Percentiles rank a stretch among this genome's conserved stretches.
Evolutionary conservation across 2,888 invertebrate species (phyloP).

Genomic region (Ectobius pallidus): DNA sequence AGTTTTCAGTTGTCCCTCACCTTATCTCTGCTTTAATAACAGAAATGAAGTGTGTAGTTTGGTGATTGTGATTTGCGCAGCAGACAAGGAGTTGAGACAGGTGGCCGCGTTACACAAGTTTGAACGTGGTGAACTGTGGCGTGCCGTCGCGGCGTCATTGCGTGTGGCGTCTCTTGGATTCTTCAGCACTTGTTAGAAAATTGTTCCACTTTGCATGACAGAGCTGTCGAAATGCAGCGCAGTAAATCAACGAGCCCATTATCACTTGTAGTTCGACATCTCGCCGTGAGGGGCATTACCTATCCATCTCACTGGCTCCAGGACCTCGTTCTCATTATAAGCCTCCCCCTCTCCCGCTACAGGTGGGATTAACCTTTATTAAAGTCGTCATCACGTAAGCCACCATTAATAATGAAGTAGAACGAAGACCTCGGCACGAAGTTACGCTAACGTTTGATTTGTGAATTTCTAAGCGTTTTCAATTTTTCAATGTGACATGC

Average conservation of each 20-base stretch:
- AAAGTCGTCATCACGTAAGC: neutral
- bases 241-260: neutral
- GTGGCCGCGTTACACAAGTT: neutral
- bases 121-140: neutral
- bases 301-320: no score
- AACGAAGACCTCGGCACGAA: no score
- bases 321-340: no score
- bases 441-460: no score
- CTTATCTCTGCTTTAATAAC: neutral
- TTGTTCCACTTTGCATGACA: constrained; percentile 36
- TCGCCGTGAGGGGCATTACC: no score
- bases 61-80: neutral
- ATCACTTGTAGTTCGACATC: no score
- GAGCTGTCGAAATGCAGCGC: constrained; percentile 25
- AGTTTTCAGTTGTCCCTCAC: neutral
- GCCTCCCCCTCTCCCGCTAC: no score
- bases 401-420: neutral
- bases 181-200: constrained; percentile 27
- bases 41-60: neutral
- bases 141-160: constrained; percentile 19
- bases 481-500: no score
- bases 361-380: neutral
- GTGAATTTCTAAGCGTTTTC: no score
- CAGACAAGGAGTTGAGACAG: no score
- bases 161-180: constrained; percentile 28